These are phyloP conservation scores for Murina feae DNA, from an alignment of 2,113 vertebrate genomes.

Conservation along the genomic window DNA sequence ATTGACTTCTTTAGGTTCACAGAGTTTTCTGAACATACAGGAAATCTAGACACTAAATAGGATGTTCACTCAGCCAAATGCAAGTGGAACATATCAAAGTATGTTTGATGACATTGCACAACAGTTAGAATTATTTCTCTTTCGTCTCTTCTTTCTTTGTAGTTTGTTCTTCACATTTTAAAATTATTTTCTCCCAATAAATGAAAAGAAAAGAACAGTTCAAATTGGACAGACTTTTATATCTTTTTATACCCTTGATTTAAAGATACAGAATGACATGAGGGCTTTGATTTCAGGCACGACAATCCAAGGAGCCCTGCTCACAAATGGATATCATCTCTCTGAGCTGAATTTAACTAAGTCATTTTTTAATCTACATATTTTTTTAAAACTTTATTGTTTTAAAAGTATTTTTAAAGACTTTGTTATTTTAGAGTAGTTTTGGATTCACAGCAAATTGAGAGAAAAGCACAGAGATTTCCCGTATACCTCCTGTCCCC, in stretches of 20 bases:
- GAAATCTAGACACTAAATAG: conserved; percentile 1
- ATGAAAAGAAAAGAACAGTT: background rate
- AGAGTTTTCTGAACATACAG: conserved; percentile 7
- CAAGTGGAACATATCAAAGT: background rate
- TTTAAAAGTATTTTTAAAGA: background rate
- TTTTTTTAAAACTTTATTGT: background rate
- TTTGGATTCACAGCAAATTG: background rate
- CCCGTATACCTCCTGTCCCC: no score
- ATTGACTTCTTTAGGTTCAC: conserved; percentile 21
- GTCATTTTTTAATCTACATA: background rate
- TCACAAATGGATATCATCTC: background rate
- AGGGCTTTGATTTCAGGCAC: background rate
- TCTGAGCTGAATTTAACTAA: background rate
- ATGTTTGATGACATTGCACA: background rate
- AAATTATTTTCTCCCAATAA: background rate
- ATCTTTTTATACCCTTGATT: background rate
- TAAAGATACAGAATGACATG: background rate
- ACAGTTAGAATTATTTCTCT: background rate
- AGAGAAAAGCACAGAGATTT: background rate
- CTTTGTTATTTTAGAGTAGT: background rate
- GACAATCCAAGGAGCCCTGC: background rate
- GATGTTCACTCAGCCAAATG: background rate
- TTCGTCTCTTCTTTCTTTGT: background rate
- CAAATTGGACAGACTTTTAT: background rate
- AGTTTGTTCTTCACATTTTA: background rate